Evolutionary conservation across 2,797 vertebrate genomes (phyloP).

Genomic region (Lepus townsendii): DNA sequence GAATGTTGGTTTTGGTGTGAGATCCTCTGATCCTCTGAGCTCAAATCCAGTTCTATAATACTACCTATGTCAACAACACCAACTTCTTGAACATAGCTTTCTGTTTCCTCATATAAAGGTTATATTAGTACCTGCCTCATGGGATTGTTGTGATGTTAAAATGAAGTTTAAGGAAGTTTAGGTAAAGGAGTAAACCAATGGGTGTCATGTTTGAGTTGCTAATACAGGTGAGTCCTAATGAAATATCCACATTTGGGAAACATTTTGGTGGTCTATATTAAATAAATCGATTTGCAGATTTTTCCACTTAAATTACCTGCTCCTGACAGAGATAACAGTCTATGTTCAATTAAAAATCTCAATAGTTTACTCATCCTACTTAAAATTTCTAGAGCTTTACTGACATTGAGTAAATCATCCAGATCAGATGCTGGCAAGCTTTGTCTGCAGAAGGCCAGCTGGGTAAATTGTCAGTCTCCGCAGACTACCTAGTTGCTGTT

Average conservation of each 20-base stretch:
- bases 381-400: not conserved
- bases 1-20: not conserved
- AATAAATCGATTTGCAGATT: not conserved
- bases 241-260: not conserved
- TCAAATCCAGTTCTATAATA: not conserved
- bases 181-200: not conserved
- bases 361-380: not conserved
- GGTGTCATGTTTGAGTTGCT: not conserved
- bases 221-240: not conserved
- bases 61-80: too few species aligned
- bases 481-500: accelerated
- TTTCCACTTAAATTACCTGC: not conserved
- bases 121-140: not conserved
- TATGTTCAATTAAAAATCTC: constrained; percentile 1
- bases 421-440: not conserved
- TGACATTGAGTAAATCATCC: not conserved
- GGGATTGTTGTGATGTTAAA: not conserved
- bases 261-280: not conserved
- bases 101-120: not conserved
- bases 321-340: not conserved
- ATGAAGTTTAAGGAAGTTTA: not conserved
- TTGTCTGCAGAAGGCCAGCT: not conserved
- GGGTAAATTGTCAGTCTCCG: not conserved
- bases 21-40: not conserved
- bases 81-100: not conserved